Base-by-base conservation (phyloP, 2,888 invertebrate species). In the Agrochola macilenta region DNA sequence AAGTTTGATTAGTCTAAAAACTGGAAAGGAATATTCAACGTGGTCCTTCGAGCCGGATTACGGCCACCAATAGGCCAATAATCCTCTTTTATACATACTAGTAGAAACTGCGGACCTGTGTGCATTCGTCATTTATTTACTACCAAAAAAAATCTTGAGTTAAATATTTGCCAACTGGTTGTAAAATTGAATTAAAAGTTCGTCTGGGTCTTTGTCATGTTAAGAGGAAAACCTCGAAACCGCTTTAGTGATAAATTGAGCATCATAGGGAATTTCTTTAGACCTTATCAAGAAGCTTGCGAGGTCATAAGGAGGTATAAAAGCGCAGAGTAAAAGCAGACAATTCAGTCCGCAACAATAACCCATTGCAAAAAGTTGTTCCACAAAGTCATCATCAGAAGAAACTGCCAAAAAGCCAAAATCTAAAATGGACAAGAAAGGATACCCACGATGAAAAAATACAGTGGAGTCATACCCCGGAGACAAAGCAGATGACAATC, bases 11-110 rank as follows among this genome's bases (percentile, higher is more conserved):
- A 64, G 14, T 14, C 14, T n/a, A 14, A 64, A 12, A 35, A 39
- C 9, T 17, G n/a, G 17, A 39, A 39, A 8, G 14, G 5, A n/a
- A n/a, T 63, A 1, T 61, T 11, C 8, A 23, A 64, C 5, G 39
- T 64, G n/a, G 64, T 64, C 64, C 64, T 64, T 64, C 23, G 64
- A 39, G 64, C 39, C 64, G 64, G n/a, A 39, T 39, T n/a, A 4
- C 8, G 17, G 39, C 39, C 3, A n/a, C 9, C n/a, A 64, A 14
- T 35, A 35, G 20, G 11, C 12, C 8, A 23, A 35, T 23, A 12
- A 35, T 35, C 1, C 23, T 35, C 3, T 12, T 35, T 23, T 63
- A 23, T 12, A 23, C 7, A 23, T 0, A 0, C 35, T 12, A 63
- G 12, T 35, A 35, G 12, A 57, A 57, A 57, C 57, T 57, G 1